Percentiles rank a stretch among this genome's conserved stretches.
phyloP scores from a whole-genome alignment of 2,113 vertebrate species.

The Brachypodius melanocephalos region DNA sequence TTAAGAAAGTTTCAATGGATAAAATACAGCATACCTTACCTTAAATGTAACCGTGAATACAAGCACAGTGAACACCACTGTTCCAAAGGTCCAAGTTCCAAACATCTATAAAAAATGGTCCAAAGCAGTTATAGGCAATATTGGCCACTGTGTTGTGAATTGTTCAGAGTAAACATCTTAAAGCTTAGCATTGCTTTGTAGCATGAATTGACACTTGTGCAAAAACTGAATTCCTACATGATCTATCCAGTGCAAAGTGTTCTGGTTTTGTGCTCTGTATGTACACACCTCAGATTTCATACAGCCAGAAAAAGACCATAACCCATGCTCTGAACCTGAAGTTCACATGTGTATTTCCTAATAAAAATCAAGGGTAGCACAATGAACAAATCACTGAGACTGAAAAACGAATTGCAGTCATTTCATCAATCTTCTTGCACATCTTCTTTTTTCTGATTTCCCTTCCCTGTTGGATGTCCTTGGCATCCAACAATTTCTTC shows the following conservation, averaged over 20 bases:
- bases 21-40: conserved; percentile 70
- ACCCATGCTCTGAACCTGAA: neutral
- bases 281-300: neutral
- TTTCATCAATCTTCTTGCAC: neutral
- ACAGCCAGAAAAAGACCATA: neutral
- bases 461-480: neutral
- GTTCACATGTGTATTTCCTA: neutral
- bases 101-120: conserved; percentile 80
- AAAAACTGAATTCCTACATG: neutral
- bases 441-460: neutral
- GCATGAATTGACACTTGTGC: neutral
- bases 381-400: neutral
- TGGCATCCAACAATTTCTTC: neutral
- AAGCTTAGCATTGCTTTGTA: neutral
- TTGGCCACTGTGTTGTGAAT: neutral
- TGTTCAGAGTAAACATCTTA: neutral
- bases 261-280: neutral
- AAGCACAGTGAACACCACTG: conserved; percentile 91
- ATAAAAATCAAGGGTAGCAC: neutral
- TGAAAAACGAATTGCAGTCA: neutral
- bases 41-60: conserved; percentile 95
- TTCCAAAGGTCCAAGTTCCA: conserved; percentile 98
- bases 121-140: neutral
- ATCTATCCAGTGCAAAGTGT: neutral
- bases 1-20: neutral